Evolutionary conservation across 2,888 invertebrate genomes (phyloP).

Genomic region (Ophonus ardosiacus): DNA sequence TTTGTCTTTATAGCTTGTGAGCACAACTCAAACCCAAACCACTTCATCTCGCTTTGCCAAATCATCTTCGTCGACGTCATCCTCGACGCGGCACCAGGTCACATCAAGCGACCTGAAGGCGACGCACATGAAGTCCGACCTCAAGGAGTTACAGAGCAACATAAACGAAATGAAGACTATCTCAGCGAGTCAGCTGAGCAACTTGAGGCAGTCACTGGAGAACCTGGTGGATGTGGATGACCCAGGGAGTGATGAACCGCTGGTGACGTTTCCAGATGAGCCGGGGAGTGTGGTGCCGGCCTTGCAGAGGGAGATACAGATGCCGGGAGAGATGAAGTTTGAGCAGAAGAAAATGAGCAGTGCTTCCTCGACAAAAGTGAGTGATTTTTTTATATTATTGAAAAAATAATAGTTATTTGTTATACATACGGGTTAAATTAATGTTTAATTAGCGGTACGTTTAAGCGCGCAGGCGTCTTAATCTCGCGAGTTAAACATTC

Average conservation of each 20-base stretch:
- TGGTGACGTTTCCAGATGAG: slow-evolving; percentile 88
- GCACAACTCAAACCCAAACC: slow-evolving; percentile 80
- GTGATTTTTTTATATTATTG: neutral
- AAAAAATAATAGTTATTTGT: too few relatives aligned
- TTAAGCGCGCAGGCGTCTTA: too few relatives aligned
- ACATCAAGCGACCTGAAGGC: slow-evolving; percentile 86
- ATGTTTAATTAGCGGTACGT: too few relatives aligned
- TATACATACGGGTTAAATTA: too few relatives aligned
- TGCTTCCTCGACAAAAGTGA: slow-evolving; percentile 84
- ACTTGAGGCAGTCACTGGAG: slow-evolving; percentile 85
- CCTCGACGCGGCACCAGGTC: slow-evolving; percentile 75
- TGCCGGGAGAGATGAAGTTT: slow-evolving; percentile 79
- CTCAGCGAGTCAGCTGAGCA: slow-evolving; percentile 67
- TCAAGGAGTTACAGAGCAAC: slow-evolving; percentile 88
- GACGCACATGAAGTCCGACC: slow-evolving; percentile 88
- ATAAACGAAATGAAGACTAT: slow-evolving; percentile 92
- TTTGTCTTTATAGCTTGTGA: slow-evolving; percentile 70
- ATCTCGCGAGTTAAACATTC: too few relatives aligned
- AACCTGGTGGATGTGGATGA: slow-evolving; percentile 83
- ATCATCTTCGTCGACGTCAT: slow-evolving; percentile 73
- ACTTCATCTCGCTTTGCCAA: slow-evolving; percentile 76
- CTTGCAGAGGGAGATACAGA: neutral
- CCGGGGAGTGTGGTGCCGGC: slow-evolving; percentile 68
- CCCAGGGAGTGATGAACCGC: slow-evolving; percentile 78
- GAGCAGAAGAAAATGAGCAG: slow-evolving; percentile 91